A percentile compares a stretch with the other conserved stretches of the same genome.
These are phyloP conservation scores for Hippopotamus amphibius DNA, from an alignment of 2,113 vertebrate genomes.

Conservation along the genomic window DNA sequence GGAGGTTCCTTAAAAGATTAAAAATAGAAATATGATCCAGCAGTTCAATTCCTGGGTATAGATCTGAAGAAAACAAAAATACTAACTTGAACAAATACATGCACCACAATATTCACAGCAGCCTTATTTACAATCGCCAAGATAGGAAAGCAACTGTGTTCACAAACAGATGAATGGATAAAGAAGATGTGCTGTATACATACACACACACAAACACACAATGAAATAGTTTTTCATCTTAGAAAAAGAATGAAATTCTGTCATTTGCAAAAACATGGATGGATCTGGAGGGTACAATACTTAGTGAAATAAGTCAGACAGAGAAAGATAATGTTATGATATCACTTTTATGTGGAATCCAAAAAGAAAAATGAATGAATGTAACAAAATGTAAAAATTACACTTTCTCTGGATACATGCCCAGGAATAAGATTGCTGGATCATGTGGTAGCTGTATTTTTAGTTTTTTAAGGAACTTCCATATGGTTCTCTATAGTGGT, in stretches of 20 bases:
- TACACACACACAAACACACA: accelerated
- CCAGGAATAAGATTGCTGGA: neutral
- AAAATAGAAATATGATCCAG: too few species aligned
- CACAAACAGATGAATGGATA: neutral
- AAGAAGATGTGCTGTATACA: neutral
- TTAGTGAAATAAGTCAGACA: neutral
- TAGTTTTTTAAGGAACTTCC: neutral
- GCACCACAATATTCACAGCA: too few species aligned
- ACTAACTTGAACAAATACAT: too few species aligned
- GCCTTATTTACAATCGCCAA: too few species aligned
- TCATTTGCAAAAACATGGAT: neutral
- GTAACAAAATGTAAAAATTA: neutral
- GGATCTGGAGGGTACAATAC: neutral
- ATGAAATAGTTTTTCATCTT: neutral
- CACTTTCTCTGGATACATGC: neutral
- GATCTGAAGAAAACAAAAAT: too few species aligned
- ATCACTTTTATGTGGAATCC: neutral
- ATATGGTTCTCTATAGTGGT: neutral
- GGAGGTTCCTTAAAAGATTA: too few species aligned
- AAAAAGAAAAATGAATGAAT: neutral
- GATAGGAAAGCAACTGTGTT: neutral
- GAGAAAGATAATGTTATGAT: neutral
- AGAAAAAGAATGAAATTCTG: neutral
- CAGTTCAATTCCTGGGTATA: too few species aligned
- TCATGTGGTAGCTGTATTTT: neutral